Conservation (phyloP, 2,797 vertebrate genomes). For the Cynodonichthys magdalenae region DNA sequence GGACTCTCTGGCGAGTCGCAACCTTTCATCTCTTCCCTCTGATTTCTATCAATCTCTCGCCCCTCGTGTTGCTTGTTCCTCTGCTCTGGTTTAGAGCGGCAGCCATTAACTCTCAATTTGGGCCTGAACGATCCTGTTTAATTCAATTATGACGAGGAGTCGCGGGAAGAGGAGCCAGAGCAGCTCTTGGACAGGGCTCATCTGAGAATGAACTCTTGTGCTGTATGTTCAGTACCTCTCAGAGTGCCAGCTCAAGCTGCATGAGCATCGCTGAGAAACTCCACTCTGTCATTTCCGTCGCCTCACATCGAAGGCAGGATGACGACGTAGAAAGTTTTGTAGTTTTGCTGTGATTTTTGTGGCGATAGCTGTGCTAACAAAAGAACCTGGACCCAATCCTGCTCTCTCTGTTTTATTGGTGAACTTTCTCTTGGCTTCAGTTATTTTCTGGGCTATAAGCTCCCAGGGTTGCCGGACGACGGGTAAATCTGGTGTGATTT, state of each 20-base stretch:
- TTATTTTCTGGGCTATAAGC: constrained; percentile 32
- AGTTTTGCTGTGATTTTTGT: constrained; percentile 63
- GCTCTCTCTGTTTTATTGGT: constrained; percentile 34
- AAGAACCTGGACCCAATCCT: constrained; percentile 51
- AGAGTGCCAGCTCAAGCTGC: constrained; percentile 53
- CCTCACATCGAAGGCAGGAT: too few species aligned
- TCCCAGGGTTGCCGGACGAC: constrained; percentile 18
- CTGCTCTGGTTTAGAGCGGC: constrained; percentile 37
- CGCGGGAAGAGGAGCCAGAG: constrained; percentile 34
- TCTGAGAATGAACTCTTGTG: constrained; percentile 49
- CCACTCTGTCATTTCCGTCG: constrained; percentile 64
- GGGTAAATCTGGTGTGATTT: constrained; percentile 28
- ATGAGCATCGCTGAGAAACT: constrained; percentile 61
- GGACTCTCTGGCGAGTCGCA: constrained; percentile 65
- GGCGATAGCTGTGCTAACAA: constrained; percentile 58
- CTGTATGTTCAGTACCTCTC: constrained; percentile 64
- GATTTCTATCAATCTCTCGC: constrained; percentile 46
- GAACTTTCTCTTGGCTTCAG: constrained; percentile 35
- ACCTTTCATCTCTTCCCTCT: constrained; percentile 46
- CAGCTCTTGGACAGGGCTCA: constrained; percentile 47
- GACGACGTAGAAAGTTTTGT: too few species aligned
- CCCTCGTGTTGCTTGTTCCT: constrained; percentile 38
- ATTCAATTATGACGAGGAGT: constrained; percentile 54
- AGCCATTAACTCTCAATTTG: constrained; percentile 57
- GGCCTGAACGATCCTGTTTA: constrained; percentile 64